Conservation (phyloP, 2,797 vertebrate genomes). For the Eospalax fontanierii region DNA sequence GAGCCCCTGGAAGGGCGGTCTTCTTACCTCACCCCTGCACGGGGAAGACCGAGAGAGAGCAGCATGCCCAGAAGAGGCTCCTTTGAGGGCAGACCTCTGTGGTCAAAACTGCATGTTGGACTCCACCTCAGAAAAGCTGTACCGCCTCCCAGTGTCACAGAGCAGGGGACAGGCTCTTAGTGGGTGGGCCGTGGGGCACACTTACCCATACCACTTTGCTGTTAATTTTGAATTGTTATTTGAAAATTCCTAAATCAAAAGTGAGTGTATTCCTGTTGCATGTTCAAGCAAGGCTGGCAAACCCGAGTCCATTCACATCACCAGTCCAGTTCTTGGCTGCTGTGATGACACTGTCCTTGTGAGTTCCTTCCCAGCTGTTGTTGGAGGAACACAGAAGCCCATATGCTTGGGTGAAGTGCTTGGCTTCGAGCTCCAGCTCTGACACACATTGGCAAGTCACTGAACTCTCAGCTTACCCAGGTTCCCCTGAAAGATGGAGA, state of each 20-base stretch:
- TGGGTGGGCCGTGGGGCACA: not conserved
- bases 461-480: not conserved
- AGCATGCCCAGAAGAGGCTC: no score
- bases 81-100: not conserved
- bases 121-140: not conserved
- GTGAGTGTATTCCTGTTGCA: constrained; percentile 15
- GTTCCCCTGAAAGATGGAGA: not conserved
- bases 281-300: not conserved
- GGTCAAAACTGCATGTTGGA: not conserved
- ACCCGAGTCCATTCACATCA: not conserved
- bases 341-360: not conserved
- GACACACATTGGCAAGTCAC: not conserved
- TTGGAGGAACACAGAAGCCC: not conserved
- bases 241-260: not conserved
- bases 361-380: not conserved
- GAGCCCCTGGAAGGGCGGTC: not conserved
- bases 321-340: not conserved
- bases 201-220: not conserved
- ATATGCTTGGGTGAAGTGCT: not conserved
- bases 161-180: not conserved
- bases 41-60: not conserved
- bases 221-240: constrained; percentile 13
- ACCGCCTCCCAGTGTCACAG: no score
- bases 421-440: not conserved
- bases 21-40: not conserved